Conservation (phyloP, 2,888 invertebrate species). For the Tiliacea citrago region DNA sequence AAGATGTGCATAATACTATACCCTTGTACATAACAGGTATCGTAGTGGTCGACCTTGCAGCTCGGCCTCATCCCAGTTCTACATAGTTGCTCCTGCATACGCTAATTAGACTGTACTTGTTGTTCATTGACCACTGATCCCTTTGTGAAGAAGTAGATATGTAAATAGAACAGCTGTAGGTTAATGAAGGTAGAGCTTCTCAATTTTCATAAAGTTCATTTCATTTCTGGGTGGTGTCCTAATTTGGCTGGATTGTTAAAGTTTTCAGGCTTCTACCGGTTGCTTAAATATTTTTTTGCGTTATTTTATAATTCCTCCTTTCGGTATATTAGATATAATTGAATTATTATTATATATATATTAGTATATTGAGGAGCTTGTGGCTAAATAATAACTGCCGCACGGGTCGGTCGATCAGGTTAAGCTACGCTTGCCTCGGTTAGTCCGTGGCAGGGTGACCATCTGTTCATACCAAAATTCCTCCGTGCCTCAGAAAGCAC, state of each 20-base stretch:
- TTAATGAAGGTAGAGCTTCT: not conserved
- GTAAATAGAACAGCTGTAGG: conserved; percentile 21
- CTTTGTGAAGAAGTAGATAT: conserved; percentile 3
- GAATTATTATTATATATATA: too few species aligned
- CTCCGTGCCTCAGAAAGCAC: too few species aligned
- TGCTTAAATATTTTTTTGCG: conserved; percentile 3
- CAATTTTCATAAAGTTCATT: not conserved
- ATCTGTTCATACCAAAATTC: too few species aligned
- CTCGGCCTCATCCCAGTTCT: conserved; percentile 74
- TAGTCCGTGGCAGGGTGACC: too few species aligned
- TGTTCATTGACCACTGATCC: conserved; percentile 64
- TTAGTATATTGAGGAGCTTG: too few species aligned
- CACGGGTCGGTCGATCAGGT: too few species aligned
- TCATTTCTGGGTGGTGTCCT: not conserved
- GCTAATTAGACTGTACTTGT: conserved; percentile 66
- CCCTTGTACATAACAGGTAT: conserved; percentile 65
- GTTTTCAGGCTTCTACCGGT: not conserved
- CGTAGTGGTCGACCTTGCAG: conserved; percentile 77
- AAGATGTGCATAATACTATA: conserved; percentile 60
- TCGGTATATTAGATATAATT: not conserved
- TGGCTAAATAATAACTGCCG: too few species aligned
- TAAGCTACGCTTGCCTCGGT: too few species aligned
- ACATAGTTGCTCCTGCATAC: conserved; percentile 60
- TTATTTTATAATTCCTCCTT: not conserved
- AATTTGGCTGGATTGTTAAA: not conserved